These are phyloP conservation scores for Chrysomallon squamiferum DNA, from an alignment of 1,140 invertebrate genomes.

Conservation along the genomic window DNA sequence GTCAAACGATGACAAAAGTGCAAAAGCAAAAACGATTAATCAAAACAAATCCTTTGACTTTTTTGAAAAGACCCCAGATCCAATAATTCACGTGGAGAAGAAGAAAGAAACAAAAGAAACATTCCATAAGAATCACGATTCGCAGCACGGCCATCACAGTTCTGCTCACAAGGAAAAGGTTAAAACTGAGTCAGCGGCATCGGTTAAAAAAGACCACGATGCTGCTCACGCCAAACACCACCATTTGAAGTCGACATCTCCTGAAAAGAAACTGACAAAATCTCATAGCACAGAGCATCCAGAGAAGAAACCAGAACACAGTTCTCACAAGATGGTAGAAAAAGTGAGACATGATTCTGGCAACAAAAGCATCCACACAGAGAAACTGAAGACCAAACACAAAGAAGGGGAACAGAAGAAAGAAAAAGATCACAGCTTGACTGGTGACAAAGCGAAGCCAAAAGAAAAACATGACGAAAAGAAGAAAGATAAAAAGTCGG, in stretches of 20 bases:
- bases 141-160: neutral
- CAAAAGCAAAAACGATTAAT: conserved; percentile 14
- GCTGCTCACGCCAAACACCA: neutral
- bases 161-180: conserved; percentile 10
- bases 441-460: conserved; percentile 12
- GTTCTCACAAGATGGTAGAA: conserved; percentile 16
- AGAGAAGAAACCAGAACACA: conserved; percentile 19
- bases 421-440: conserved; percentile 24
- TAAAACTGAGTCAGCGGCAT: conserved; percentile 14
- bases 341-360: conserved; percentile 14
- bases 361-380: neutral
- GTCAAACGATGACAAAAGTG: neutral
- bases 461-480: conserved; percentile 5
- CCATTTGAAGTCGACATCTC: conserved; percentile 5
- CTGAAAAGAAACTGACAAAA: conserved; percentile 5
- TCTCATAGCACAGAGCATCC: conserved; percentile 19
- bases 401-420: conserved; percentile 21
- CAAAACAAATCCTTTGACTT: conserved; percentile 23
- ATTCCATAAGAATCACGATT: conserved; percentile 1
- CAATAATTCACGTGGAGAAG: neutral
- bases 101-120: neutral
- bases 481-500: conserved; percentile 11
- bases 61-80: conserved; percentile 6
- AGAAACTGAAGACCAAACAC: conserved; percentile 8
- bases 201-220: conserved; percentile 4